Percentiles rank a stretch among this genome's conserved stretches.
These are phyloP conservation scores for Salminus brasiliensis DNA, from an alignment of 2,113 vertebrate genomes.

Conservation along the genomic window DNA sequence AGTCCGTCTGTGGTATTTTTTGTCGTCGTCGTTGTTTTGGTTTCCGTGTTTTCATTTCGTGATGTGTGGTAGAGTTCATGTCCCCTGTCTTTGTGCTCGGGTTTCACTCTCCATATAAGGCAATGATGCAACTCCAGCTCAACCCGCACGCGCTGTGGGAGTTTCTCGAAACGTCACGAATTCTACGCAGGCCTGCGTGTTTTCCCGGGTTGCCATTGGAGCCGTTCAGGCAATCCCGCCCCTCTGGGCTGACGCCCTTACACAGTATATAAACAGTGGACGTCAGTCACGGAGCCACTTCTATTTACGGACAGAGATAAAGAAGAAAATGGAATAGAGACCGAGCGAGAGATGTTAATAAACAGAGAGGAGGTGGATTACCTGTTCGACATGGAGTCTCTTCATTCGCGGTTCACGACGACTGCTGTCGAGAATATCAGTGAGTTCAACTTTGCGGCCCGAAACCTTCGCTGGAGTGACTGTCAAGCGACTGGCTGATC, in stretches of 20 bases:
- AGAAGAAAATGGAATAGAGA: neutral
- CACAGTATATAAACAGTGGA: neutral
- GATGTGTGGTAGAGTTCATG: neutral
- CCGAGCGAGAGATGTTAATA: constrained; percentile 25
- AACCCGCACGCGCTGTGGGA: constrained; percentile 13
- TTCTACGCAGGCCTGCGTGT: constrained; percentile 6
- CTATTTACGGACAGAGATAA: neutral
- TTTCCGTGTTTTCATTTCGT: neutral
- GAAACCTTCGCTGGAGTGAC: constrained; percentile 46
- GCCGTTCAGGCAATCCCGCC: constrained; percentile 17
- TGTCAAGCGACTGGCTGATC: constrained; percentile 52
- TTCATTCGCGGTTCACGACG: neutral
- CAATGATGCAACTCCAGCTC: constrained; percentile 41
- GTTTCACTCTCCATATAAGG: constrained; percentile 9
- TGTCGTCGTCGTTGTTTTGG: too few species aligned
- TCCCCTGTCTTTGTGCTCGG: neutral
- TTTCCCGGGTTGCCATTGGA: neutral
- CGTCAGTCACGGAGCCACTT: neutral
- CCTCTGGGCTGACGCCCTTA: neutral
- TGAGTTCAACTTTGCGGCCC: neutral
- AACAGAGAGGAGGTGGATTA: neutral
- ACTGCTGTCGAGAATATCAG: neutral
- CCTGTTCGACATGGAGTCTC: neutral
- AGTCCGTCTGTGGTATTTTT: too few species aligned
- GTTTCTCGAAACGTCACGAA: constrained; percentile 43